Base-by-base conservation (phyloP, 2,797 vertebrate genomes). In the Gymnocypris eckloni region DNA sequence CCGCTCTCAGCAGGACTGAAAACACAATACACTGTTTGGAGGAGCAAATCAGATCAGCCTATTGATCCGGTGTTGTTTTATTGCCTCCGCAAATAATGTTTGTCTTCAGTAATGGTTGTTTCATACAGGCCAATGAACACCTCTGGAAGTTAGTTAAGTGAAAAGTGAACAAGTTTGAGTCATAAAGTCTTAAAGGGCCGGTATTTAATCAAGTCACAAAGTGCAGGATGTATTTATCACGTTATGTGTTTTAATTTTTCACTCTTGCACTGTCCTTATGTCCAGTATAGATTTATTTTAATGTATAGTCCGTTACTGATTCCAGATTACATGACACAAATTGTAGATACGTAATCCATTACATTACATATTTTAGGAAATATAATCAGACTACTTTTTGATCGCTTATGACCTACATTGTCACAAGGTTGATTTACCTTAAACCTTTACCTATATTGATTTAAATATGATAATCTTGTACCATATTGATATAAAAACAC, bases 141-240 rank as follows among this genome's bases (percentile, higher is more conserved):
- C 59, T 84, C 59, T 81, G 28, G 77, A 61, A 80, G 69, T 75
- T 79, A 84, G 80, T 84, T 73, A 83, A 83, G 54, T 13, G 59
- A 66, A 66, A 66, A 25, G 7, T 50, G 20, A 48, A 39, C 12
- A 13, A 61, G 28, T 83, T n/a, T 10, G 15, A 70, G 22, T 71
- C 5, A 16, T 59, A 37, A 52, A 41, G 33, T 25, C 22, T 72
- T 22, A 22, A 52, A 13, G 37, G 67, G 56, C 2, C 10, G 0
- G 15, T 7, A 41, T 73, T 83, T 39, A 76, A 66, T n/a, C 28
- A 39, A 61, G 33, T 25, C 59, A 16, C 54, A 75, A 39, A n/a
- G 25, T 33, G 25, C 7, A n/a, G 7, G 18, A 37, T 43, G 25
- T 12, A 50, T 76, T 50, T 66, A 43, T 76, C 4, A 76, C 5